Percentiles rank a stretch among this genome's conserved stretches.
These are phyloP conservation scores for Sebastes oblongus DNA, from an alignment of 2,797 vertebrate genomes.

Conservation along the genomic window DNA sequence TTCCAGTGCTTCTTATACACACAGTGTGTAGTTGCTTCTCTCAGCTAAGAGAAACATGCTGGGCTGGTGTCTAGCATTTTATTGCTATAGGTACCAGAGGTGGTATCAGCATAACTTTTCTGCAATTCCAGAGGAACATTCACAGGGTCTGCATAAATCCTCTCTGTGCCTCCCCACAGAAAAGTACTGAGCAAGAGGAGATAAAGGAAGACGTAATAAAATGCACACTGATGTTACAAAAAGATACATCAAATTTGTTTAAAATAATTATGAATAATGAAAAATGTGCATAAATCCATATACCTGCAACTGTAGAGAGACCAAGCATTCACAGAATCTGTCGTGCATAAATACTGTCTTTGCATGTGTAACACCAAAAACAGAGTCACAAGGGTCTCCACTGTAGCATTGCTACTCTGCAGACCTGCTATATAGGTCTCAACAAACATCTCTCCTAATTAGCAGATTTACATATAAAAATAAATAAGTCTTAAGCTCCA, in stretches of 20 bases:
- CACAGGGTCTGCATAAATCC: neutral
- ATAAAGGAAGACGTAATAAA: neutral
- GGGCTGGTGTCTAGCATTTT: neutral
- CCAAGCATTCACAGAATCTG: neutral
- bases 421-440: neutral
- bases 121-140: neutral
- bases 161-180: neutral
- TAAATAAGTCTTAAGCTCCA: neutral
- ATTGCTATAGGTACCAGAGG: neutral
- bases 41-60: neutral
- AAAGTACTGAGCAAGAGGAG: neutral
- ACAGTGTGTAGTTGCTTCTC: neutral
- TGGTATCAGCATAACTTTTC: neutral
- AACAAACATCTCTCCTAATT: neutral
- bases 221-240: neutral
- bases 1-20: neutral
- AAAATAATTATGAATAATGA: neutral
- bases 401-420: neutral
- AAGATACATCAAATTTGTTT: neutral
- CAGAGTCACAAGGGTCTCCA: no score
- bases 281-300: neutral
- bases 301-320: neutral
- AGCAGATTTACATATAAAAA: neutral
- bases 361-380: fast-evolving
- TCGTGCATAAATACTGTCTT: neutral